Conservation (phyloP, 2,888 invertebrate species). For the Caenorhabditis japonica region DNA sequence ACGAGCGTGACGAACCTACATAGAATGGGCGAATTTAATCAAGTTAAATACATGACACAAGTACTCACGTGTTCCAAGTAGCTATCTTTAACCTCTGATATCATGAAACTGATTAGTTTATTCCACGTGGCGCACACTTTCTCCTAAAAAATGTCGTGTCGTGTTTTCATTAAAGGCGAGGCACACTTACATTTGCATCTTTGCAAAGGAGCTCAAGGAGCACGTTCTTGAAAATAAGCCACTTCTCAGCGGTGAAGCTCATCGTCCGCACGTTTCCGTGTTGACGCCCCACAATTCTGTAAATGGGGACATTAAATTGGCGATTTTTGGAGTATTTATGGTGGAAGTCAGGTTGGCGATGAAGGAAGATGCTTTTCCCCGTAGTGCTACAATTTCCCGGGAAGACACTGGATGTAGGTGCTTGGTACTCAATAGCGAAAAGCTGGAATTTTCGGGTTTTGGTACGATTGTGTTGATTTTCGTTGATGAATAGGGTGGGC, state of each 20-base stretch:
- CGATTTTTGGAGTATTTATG: too few species aligned
- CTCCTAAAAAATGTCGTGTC: constrained; percentile 54
- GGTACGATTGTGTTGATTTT: too few species aligned
- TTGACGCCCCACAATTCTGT: constrained; percentile 73
- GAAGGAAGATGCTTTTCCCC: too few species aligned
- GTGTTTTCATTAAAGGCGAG: constrained; percentile 17
- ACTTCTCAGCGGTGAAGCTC: constrained; percentile 74
- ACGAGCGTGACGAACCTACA: constrained; percentile 72
- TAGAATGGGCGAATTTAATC: constrained; percentile 16
- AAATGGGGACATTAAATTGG: not conserved
- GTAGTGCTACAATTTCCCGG: too few species aligned
- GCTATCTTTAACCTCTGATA: constrained; percentile 75
- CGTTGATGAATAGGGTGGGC: too few species aligned
- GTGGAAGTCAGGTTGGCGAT: too few species aligned
- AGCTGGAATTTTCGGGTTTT: too few species aligned
- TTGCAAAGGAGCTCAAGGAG: constrained; percentile 67
- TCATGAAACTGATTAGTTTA: constrained; percentile 72
- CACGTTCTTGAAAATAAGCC: constrained; percentile 74
- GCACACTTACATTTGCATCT: constrained; percentile 49
- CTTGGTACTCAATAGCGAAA: too few species aligned
- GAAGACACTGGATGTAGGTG: too few species aligned
- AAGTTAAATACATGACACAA: too few species aligned
- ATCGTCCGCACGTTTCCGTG: constrained; percentile 73
- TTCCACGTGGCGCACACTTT: constrained; percentile 68
- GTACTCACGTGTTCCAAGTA: constrained; percentile 70